A percentile compares a stretch with the other conserved stretches of the same genome.
Conservation (phyloP, 2,888 invertebrate genomes). For the Platerodrilus igneus region DNA sequence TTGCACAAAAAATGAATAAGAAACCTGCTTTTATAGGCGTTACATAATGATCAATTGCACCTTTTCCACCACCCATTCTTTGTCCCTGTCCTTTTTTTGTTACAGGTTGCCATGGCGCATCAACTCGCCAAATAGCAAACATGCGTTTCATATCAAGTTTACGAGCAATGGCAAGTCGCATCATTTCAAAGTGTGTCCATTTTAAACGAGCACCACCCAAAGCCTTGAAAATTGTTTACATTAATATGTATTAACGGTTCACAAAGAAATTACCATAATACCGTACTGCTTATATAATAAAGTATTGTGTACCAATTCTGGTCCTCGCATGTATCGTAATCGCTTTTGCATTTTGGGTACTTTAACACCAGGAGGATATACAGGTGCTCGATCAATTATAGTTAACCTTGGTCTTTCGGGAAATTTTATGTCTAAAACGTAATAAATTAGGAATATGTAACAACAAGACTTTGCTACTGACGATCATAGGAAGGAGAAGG, state of each 20-base stretch:
- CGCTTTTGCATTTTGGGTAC: constrained; percentile 83
- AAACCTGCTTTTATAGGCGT: constrained; percentile 83
- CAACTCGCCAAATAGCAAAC: constrained; percentile 94
- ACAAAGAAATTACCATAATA: constrained; percentile 65
- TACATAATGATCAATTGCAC: constrained; percentile 88
- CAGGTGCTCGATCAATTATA: constrained; percentile 69
- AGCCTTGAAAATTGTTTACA: constrained; percentile 57
- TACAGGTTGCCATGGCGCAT: constrained; percentile 93
- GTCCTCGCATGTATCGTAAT: constrained; percentile 83
- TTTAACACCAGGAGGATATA: constrained; percentile 59
- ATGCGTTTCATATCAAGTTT: constrained; percentile 74
- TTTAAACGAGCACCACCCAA: constrained; percentile 76
- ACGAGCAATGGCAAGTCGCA: constrained; percentile 70
- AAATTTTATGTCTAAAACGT: constrained; percentile 61
- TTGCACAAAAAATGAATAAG: not conserved
- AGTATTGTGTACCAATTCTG: constrained; percentile 79
- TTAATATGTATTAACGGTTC: constrained; percentile 8
- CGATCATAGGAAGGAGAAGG: constrained; percentile 65
- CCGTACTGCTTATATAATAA: constrained; percentile 90
- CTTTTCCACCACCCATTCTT: constrained; percentile 96
- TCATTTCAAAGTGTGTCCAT: constrained; percentile 83
- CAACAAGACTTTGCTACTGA: too few relatives aligned
- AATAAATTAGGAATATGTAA: not conserved
- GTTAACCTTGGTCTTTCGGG: constrained; percentile 68
- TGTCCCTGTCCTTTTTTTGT: constrained; percentile 87